Evolutionary conservation across 2,797 vertebrate genomes (phyloP).

Genomic region (Acipenser transmontanus): DNA sequence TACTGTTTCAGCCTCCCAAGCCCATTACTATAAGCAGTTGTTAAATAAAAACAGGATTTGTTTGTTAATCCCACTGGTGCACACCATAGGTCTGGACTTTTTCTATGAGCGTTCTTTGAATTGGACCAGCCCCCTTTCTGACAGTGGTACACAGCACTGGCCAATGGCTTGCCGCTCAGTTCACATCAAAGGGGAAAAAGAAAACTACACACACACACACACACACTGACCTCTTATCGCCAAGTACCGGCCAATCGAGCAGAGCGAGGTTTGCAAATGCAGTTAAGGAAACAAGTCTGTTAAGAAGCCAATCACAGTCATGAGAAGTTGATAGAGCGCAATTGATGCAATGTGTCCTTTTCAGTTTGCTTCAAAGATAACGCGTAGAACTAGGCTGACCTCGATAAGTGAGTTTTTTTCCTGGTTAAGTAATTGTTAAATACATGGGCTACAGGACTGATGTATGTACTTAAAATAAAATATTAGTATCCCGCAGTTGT

Average conservation of each 20-base stretch:
- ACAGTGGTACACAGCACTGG: slow-evolving; percentile 18
- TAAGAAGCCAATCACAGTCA: too few species aligned
- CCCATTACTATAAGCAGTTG: not conserved
- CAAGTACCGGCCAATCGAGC: not conserved
- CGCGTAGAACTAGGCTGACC: too few species aligned
- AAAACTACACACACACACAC: not conserved
- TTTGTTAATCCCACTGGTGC: slow-evolving; percentile 32
- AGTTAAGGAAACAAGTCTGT: not conserved
- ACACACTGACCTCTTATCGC: not conserved
- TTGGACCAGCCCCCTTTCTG: slow-evolving; percentile 43
- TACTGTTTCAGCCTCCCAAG: slow-evolving; percentile 7
- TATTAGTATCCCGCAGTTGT: too few species aligned
- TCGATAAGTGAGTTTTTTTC: too few species aligned
- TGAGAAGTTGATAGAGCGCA: too few species aligned
- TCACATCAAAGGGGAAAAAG: slow-evolving; percentile 19
- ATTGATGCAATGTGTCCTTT: too few species aligned
- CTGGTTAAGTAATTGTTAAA: too few species aligned
- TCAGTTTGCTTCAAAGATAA: too few species aligned
- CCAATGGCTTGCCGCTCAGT: slow-evolving; percentile 29
- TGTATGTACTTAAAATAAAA: too few species aligned
- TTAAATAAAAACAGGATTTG: not conserved
- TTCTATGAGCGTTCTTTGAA: slow-evolving; percentile 44
- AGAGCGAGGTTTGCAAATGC: not conserved
- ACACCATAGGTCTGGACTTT: slow-evolving; percentile 35
- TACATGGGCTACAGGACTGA: too few species aligned